A percentile compares a stretch with the other conserved stretches of the same genome.
Conservation (phyloP, 2,113 vertebrate species). For the Pelecanus crispus region DNA sequence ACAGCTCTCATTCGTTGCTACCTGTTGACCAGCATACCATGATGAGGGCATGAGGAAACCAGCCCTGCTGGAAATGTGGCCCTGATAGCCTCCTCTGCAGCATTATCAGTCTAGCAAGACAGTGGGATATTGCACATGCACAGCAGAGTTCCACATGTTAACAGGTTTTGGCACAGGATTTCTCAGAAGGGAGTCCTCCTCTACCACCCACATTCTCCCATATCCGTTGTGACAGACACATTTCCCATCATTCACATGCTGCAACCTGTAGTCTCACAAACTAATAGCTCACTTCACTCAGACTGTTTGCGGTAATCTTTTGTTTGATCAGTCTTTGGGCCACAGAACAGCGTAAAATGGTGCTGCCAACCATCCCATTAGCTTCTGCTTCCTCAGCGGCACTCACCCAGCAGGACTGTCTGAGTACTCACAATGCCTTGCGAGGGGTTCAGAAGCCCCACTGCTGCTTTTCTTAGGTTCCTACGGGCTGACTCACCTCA, state of each 20-base stretch:
- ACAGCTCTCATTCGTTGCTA: background rate
- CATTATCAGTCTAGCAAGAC: background rate
- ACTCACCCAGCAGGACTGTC: background rate
- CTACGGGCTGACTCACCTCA: background rate
- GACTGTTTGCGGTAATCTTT: background rate
- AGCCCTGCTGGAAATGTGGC: background rate
- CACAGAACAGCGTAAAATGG: background rate
- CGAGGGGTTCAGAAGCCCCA: background rate
- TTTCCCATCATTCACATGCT: background rate
- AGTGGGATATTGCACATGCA: background rate
- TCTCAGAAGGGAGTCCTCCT: background rate
- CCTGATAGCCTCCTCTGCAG: background rate
- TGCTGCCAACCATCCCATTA: background rate
- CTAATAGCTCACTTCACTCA: background rate
- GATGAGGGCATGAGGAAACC: background rate
- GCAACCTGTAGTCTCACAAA: background rate
- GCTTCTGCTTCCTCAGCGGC: background rate
- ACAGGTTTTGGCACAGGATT: background rate
- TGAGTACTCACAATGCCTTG: rapidly evolving
- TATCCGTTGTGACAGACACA: background rate
- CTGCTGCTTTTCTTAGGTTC: background rate
- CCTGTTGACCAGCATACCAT: background rate
- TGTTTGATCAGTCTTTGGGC: background rate
- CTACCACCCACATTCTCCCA: background rate
- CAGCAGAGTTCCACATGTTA: background rate